These are phyloP conservation scores for Chanos chanos DNA, from an alignment of 2,797 vertebrate species.

Conservation along the genomic window DNA sequence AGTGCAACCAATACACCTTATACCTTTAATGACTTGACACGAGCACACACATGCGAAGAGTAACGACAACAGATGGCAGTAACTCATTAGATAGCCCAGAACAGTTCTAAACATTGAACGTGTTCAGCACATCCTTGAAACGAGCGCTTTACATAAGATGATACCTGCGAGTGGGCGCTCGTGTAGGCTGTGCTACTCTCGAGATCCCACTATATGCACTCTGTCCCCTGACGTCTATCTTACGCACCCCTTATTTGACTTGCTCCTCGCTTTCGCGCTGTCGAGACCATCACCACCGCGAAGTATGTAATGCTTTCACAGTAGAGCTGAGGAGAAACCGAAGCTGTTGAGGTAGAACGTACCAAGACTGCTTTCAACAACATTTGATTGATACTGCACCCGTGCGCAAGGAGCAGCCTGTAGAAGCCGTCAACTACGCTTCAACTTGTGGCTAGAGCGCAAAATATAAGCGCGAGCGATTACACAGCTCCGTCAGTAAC, in stretches of 20 bases:
- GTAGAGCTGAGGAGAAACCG: not conserved
- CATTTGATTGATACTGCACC: no score
- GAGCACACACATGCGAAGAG: no score
- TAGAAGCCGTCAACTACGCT: no score
- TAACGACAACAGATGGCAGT: not conserved
- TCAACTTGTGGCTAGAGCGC: not conserved
- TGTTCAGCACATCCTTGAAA: not conserved
- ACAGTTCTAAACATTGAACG: not conserved
- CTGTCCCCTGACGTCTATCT: slow-evolving; percentile 57
- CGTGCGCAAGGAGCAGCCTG: no score
- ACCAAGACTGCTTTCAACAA: no score
- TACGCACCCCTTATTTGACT: slow-evolving; percentile 39
- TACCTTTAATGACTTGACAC: no score
- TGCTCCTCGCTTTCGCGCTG: slow-evolving; percentile 4
- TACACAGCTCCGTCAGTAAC: not conserved
- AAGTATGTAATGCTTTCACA: slow-evolving; percentile 9
- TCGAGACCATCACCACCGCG: slow-evolving; percentile 11
- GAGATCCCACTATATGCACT: slow-evolving; percentile 9
- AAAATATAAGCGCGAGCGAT: not conserved
- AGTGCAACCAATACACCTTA: no score
- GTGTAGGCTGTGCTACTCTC: slow-evolving; percentile 8
- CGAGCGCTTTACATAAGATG: slow-evolving; percentile 48
- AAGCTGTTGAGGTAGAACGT: not conserved
- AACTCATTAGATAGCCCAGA: not conserved
- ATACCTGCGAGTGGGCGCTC: slow-evolving; percentile 50